These are phyloP conservation scores for Maylandia zebra DNA, from an alignment of 2,113 vertebrate species.

Conservation along the genomic window DNA sequence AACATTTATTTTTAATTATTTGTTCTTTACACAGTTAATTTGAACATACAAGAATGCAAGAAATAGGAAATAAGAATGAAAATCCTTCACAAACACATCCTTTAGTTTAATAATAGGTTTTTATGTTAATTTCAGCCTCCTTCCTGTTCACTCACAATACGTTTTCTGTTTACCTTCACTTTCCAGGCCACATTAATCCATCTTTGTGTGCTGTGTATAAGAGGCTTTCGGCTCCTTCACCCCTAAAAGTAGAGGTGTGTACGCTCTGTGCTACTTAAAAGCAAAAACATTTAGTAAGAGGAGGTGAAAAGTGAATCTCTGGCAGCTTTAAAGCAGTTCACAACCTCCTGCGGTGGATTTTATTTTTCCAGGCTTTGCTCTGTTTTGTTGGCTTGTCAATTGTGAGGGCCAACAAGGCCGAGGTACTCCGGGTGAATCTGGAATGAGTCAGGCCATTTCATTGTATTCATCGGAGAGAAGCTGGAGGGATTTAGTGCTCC, in stretches of 20 bases:
- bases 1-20: background rate
- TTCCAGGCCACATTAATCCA: background rate
- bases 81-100: background rate
- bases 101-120: background rate
- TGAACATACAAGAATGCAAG: background rate
- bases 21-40: background rate
- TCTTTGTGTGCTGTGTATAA: background rate
- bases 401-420: background rate
- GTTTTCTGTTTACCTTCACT: background rate
- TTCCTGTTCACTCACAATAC: background rate
- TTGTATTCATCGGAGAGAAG: conserved; percentile 33
- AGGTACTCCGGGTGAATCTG: conserved; percentile 31
- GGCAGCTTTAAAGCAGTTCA: background rate
- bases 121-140: background rate
- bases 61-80: background rate
- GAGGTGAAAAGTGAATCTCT: background rate
- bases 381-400: conserved; percentile 33
- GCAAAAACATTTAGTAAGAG: background rate
- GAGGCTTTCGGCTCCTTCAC: background rate
- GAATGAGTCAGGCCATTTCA: conserved; percentile 40
- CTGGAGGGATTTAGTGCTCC: conserved; percentile 39
- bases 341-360: background rate
- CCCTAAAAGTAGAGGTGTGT: background rate
- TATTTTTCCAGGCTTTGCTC: background rate
- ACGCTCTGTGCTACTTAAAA: background rate